These are phyloP conservation scores for Lysandra coridon DNA, from an alignment of 2,888 invertebrate genomes.

Conservation along the genomic window DNA sequence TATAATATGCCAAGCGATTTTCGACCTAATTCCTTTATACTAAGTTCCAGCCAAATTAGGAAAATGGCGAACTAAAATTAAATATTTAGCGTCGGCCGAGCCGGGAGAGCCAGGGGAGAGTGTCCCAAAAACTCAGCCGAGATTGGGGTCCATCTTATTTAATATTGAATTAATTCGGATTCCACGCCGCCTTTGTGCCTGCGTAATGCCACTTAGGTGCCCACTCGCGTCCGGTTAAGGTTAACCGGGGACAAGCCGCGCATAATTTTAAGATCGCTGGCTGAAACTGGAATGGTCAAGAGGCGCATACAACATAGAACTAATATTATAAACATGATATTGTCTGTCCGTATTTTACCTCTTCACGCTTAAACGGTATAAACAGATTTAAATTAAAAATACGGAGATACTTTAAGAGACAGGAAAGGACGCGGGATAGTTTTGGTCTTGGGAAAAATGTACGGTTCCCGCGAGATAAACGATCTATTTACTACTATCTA, in stretches of 20 bases:
- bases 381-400: no score
- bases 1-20: background rate
- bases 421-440: no score
- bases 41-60: background rate
- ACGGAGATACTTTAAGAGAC: no score
- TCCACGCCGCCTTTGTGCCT: slow-evolving; percentile 13
- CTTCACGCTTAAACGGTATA: no score
- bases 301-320: no score
- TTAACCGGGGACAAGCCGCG: background rate
- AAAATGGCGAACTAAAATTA: slow-evolving; percentile 23
- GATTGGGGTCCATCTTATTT: slow-evolving; percentile 28
- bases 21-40: background rate
- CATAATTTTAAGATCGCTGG: background rate
- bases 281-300: no score
- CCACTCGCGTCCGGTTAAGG: background rate
- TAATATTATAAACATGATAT: no score
- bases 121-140: slow-evolving; percentile 12
- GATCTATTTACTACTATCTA: no score
- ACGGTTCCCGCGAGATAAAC: no score
- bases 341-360: no score
- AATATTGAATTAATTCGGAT: slow-evolving; percentile 26
- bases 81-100: slow-evolving; percentile 15
- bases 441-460: no score
- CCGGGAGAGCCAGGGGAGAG: slow-evolving; percentile 11
- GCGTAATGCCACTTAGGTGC: slow-evolving; percentile 1